Evolutionary conservation across 1,140 invertebrate species (phyloP).

Genomic region (Chironomus tepperi): DNA sequence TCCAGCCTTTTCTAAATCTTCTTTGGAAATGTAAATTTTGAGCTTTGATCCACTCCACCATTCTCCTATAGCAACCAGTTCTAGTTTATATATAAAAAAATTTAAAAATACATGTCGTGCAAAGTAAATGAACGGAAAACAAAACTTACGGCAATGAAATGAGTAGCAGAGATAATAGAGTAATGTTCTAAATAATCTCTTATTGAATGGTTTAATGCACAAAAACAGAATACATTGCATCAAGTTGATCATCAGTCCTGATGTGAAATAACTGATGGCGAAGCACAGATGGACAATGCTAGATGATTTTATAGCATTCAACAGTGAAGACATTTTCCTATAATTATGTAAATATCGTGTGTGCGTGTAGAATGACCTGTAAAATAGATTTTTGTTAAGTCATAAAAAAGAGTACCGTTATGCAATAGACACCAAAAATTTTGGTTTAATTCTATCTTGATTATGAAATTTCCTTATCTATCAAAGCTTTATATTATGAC

Average conservation of each 20-base stretch:
- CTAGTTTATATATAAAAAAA: constrained; percentile 43
- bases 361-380: neutral
- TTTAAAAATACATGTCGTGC: constrained; percentile 2
- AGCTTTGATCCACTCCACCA: constrained; percentile 82
- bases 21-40: constrained; percentile 61
- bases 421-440: neutral
- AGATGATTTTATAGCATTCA: constrained; percentile 50
- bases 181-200: constrained; percentile 72
- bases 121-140: neutral
- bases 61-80: constrained; percentile 83
- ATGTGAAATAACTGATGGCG: constrained; percentile 81
- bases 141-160: constrained; percentile 80
- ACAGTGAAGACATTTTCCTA: constrained; percentile 20
- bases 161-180: constrained; percentile 87
- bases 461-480: too few species aligned
- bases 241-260: constrained; percentile 78
- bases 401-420: neutral
- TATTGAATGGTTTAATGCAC: constrained; percentile 63
- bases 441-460: too few species aligned
- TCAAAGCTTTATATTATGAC: too few species aligned
- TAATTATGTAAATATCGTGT: neutral
- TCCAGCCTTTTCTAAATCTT: constrained; percentile 68
- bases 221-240: constrained; percentile 69
- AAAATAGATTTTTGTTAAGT: neutral
- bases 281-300: constrained; percentile 66